These are phyloP conservation scores for Gortyna flavago DNA, from an alignment of 2,888 invertebrate genomes.

Conservation along the genomic window DNA sequence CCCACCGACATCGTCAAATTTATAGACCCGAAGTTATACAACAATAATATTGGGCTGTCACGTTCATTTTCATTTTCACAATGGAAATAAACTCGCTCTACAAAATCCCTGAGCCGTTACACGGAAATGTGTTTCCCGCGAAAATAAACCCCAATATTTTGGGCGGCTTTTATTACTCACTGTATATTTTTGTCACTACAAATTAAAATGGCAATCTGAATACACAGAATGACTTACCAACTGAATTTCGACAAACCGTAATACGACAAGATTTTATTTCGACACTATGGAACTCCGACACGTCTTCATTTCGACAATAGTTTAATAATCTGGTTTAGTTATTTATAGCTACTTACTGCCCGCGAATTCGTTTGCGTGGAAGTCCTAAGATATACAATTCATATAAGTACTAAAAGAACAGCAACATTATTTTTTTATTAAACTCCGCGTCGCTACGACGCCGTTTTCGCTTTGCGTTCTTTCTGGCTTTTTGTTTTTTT, in stretches of 20 bases:
- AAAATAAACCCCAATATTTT: constrained; percentile 47
- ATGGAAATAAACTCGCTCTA: constrained; percentile 46
- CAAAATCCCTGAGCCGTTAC: constrained; percentile 46
- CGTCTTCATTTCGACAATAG: too few species aligned
- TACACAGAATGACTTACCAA: too few species aligned
- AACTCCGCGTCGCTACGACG: too few species aligned
- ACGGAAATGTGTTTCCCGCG: constrained; percentile 31
- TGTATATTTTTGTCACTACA: constrained; percentile 2
- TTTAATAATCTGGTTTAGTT: neutral
- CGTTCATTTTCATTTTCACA: constrained; percentile 56
- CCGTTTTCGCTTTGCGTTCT: too few species aligned
- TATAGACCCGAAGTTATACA: constrained; percentile 5
- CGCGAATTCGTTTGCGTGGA: neutral
- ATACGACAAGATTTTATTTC: too few species aligned
- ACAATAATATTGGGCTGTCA: constrained; percentile 50
- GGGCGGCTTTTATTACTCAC: neutral
- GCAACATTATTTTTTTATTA: too few species aligned
- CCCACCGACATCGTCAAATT: neutral
- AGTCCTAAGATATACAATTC: neutral
- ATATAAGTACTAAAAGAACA: too few species aligned
- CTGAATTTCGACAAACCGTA: too few species aligned
- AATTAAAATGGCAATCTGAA: neutral
- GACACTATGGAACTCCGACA: too few species aligned
- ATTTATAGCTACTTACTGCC: neutral
- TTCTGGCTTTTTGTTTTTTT: neutral